These are phyloP conservation scores for Aplysia californica DNA, from an alignment of 1,140 invertebrate genomes.

Conservation along the genomic window DNA sequence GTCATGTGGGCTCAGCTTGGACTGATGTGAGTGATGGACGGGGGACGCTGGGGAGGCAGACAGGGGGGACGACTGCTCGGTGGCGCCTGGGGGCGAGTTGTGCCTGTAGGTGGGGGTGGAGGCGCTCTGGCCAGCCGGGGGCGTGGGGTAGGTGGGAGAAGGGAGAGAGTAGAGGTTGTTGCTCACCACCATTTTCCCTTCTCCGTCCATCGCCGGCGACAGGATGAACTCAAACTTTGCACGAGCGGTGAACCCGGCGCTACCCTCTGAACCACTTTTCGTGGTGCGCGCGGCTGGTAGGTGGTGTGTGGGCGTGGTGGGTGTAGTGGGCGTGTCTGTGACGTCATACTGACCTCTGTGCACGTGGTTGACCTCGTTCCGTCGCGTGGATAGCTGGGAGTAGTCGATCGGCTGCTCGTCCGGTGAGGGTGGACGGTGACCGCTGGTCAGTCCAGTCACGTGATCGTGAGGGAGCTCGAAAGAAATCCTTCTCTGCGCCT, in stretches of 20 bases:
- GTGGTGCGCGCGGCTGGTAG: neutral
- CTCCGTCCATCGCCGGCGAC: constrained; percentile 18
- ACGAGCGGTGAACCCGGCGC: neutral
- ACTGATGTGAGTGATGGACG: neutral
- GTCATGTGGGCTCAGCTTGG: neutral
- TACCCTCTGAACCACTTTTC: neutral
- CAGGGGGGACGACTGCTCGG: neutral
- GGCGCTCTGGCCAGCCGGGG: neutral
- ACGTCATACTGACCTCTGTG: neutral
- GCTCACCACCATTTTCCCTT: constrained; percentile 17
- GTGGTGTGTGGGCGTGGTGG: neutral
- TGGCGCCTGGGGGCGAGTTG: neutral
- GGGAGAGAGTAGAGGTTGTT: neutral
- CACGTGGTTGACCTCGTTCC: no score
- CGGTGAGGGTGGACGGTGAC: neutral
- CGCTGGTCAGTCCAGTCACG: neutral
- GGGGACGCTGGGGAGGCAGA: neutral
- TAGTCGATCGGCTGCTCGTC: neutral
- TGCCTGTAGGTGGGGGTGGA: neutral
- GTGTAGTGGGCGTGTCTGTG: neutral
- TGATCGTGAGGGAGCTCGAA: neutral
- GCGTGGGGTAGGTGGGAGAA: neutral
- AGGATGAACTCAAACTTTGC: constrained; percentile 22
- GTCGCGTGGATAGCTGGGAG: neutral
- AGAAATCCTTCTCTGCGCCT: neutral